Percentiles rank a stretch among this genome's conserved stretches.
phyloP scores from a whole-genome alignment of 2,888 invertebrate species.

The Monochamus alternatus region DNA sequence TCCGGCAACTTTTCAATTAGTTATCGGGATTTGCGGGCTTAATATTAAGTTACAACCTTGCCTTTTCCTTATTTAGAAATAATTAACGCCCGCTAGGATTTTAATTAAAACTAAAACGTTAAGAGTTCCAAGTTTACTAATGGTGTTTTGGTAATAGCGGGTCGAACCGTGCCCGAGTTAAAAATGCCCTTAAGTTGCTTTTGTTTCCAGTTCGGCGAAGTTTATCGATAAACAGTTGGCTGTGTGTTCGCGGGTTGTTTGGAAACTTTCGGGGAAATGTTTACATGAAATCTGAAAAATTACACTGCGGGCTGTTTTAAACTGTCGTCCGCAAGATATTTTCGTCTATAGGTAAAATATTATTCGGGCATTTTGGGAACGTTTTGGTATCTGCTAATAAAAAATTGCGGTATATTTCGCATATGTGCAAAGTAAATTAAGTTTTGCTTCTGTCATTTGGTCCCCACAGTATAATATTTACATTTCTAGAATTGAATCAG shows the following conservation, averaged over 20 bases:
- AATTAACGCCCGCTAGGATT: slow-evolving; percentile 30
- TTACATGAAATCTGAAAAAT: neutral
- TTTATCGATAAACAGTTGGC: slow-evolving; percentile 1
- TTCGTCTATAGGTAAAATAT: too few relatives aligned
- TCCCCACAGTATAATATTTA: too few relatives aligned
- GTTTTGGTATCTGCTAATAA: too few relatives aligned
- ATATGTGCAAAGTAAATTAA: too few relatives aligned
- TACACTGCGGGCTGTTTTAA: too few relatives aligned
- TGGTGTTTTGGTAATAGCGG: slow-evolving; percentile 30
- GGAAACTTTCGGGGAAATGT: neutral
- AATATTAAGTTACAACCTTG: slow-evolving; percentile 29
- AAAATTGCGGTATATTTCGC: too few relatives aligned
- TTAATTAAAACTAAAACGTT: slow-evolving; percentile 31
- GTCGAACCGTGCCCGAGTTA: slow-evolving; percentile 8
- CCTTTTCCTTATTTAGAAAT: slow-evolving; percentile 33
- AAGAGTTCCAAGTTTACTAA: slow-evolving; percentile 23
- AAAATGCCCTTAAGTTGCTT: slow-evolving; percentile 17
- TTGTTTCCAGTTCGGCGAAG: slow-evolving; percentile 10
- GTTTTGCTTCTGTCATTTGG: neutral
- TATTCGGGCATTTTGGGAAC: too few relatives aligned
- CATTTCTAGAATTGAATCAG: too few relatives aligned
- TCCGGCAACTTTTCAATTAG: slow-evolving; percentile 41
- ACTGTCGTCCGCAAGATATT: too few relatives aligned
- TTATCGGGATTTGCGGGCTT: slow-evolving; percentile 30
- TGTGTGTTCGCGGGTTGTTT: neutral